These are phyloP conservation scores for Clarias pachynema DNA, from an alignment of 2,797 vertebrate genomes.

Conservation along the genomic window DNA sequence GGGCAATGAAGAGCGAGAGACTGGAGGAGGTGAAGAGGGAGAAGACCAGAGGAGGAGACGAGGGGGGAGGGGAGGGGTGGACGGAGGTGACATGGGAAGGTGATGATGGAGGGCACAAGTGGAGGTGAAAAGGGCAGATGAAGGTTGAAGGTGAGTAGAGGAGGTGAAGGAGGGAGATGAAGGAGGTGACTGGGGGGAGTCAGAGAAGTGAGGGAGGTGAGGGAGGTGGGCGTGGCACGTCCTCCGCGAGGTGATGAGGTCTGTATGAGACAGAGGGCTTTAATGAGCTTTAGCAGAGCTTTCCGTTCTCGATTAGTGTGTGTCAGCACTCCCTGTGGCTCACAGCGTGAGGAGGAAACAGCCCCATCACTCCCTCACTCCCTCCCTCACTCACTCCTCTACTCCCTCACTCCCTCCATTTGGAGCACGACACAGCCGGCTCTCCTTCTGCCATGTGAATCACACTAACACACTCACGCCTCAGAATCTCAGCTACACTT, in stretches of 20 bases:
- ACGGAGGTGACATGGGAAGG: no score
- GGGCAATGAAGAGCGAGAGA: no score
- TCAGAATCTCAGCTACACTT: neutral
- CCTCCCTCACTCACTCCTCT: neutral
- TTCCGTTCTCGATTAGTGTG: slow-evolving; percentile 69
- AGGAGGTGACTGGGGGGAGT: neutral
- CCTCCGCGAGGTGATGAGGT: slow-evolving; percentile 59
- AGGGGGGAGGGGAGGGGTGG: no score
- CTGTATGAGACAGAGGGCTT: slow-evolving; percentile 68
- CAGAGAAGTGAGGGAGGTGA: neutral
- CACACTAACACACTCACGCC: neutral
- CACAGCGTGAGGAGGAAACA: slow-evolving; percentile 36
- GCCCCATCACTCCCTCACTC: neutral
- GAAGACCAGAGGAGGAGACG: no score
- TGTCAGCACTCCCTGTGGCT: slow-evolving; percentile 59
- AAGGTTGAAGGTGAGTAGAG: neutral
- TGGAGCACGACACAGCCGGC: neutral
- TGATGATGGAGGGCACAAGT: neutral
- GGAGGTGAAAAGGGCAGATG: neutral
- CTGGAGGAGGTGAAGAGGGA: no score
- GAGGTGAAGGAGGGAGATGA: neutral
- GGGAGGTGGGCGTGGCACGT: slow-evolving; percentile 16
- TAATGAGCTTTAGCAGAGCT: slow-evolving; percentile 70
- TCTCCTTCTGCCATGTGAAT: slow-evolving; percentile 12
- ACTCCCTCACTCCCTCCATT: neutral